Base-by-base conservation (phyloP, 2,797 vertebrate species). In the Buceros bicornis region DNA sequence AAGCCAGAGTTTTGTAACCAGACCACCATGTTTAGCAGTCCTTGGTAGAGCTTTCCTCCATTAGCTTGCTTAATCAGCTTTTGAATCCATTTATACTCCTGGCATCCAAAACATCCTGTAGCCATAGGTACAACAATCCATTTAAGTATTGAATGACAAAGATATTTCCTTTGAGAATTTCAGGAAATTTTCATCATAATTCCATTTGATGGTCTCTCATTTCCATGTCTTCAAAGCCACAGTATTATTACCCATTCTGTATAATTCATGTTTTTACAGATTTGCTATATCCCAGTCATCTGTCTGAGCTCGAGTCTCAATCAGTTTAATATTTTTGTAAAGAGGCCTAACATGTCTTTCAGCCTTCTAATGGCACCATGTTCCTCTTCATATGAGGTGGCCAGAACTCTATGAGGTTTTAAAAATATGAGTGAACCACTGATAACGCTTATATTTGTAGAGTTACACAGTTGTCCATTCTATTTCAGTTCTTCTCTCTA, bases 1-100 rank as follows among this genome's bases (percentile, higher is more conserved):
- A 56, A 87, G 69, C 73, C 77, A 82, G 66, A 87, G 50, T 14
- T 33, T 33, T 82, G 37, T 65, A 90, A 94, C 87, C 54, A 84
- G 33, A 51, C 66, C 21, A 71, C 50, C 28, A 60, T 43, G 37
- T 76, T 82, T 84, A 87, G 58, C 18, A 58, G 54, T 65, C 70
- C 18, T 90, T 78, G 70, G 29, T 72, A 81, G 7, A 93, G 6
- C 10, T 87, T 76, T 76, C 22, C 57, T 94, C 58, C 33, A 87
- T 94, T 94, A 89, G 17, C 43, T 82, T 72, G 24, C 54, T 64
- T 93, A 89, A 93, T 93, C 54, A 84, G 10, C 73, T 96, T 95
- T 71, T 65, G 18, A 89, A 67, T 31, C 16, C 50, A 64, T 74
- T 93, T 94, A 28, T 82, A 54, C 6, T 69, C 61, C 61, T 93